Conservation (phyloP, 2,797 vertebrate genomes). For the Meriones psammophilus region DNA sequence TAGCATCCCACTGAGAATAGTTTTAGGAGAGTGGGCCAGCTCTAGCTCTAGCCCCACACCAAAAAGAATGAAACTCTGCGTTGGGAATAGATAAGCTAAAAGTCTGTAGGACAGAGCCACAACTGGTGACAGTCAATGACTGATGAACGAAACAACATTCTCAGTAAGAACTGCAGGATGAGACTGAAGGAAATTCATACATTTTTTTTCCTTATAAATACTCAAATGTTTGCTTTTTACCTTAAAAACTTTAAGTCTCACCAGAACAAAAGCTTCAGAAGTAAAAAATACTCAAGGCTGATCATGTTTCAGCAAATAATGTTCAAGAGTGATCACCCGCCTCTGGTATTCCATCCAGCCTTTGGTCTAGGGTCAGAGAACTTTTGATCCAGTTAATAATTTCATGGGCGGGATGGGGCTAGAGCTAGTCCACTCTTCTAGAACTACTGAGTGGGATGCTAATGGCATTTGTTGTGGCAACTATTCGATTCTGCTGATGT, state of each 20-base stretch:
- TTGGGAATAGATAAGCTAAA: background rate
- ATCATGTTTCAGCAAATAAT: background rate
- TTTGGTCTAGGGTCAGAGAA: background rate
- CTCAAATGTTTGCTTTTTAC: slow-evolving; percentile 8
- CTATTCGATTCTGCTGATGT: background rate
- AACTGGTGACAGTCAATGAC: background rate
- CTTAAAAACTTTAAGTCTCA: slow-evolving; percentile 47
- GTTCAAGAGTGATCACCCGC: background rate
- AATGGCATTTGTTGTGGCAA: background rate
- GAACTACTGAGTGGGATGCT: no score
- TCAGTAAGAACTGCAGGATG: background rate
- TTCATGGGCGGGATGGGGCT: background rate
- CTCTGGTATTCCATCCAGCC: background rate
- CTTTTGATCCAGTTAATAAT: slow-evolving; percentile 23
- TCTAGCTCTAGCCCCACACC: background rate
- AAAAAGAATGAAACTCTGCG: background rate
- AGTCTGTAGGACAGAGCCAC: background rate
- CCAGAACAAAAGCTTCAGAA: slow-evolving; percentile 20
- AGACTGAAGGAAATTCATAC: background rate
- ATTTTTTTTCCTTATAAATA: slow-evolving; percentile 12
- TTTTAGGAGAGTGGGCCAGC: background rate
- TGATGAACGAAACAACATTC: background rate
- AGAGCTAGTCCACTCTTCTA: no score
- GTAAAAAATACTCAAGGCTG: slow-evolving; percentile 31
- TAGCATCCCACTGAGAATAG: background rate